Evolutionary conservation across 2,113 vertebrate species (phyloP).

Genomic region (Phasianus colchicus): DNA sequence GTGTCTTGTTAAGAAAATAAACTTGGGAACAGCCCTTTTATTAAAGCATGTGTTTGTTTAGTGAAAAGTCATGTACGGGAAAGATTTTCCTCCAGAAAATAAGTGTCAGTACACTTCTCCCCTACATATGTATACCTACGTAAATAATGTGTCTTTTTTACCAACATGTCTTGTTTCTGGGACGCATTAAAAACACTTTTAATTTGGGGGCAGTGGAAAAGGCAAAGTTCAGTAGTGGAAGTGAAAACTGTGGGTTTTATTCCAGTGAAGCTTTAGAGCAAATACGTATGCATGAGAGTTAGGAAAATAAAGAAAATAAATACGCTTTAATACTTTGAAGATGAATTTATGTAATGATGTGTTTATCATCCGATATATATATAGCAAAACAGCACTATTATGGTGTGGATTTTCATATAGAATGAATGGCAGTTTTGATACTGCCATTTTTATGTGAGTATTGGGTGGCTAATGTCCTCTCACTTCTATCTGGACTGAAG

Average conservation of each 20-base stretch:
- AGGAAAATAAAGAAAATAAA: neutral
- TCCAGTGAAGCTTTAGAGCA: neutral
- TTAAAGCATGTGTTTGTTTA: rapidly evolving
- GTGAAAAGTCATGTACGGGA: neutral
- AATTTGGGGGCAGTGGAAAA: neutral
- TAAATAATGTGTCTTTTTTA: neutral
- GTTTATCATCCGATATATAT: neutral
- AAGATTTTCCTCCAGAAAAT: neutral
- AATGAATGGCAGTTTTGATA: neutral
- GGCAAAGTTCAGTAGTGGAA: neutral
- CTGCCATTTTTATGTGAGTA: neutral
- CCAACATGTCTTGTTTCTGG: neutral
- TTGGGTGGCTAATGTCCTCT: neutral
- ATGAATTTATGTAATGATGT: neutral
- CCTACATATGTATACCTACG: rapidly evolving
- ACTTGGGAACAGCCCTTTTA: neutral
- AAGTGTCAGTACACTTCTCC: neutral
- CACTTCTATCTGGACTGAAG: neutral
- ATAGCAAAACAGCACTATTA: neutral
- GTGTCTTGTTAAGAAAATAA: neutral
- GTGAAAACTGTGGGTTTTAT: neutral
- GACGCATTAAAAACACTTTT: neutral
- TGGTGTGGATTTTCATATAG: neutral
- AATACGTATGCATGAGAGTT: neutral
- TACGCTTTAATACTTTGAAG: neutral